Evolutionary conservation across 2,888 invertebrate genomes (phyloP), one percentile per base, ranked within the genome.

Genomic region (Drosophila anomalipes): DNA sequence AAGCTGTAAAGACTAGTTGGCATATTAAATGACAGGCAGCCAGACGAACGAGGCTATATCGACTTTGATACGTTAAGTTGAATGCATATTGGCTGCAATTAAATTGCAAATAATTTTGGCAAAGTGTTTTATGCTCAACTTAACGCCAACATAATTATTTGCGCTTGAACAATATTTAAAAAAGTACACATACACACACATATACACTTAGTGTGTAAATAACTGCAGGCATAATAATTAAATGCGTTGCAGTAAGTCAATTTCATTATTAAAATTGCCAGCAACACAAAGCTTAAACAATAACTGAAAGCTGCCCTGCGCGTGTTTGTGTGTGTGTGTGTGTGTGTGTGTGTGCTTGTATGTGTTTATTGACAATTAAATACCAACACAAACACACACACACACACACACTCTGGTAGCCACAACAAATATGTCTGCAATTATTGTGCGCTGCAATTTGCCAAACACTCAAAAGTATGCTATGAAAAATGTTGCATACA

Each of bases 41-140:
- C n/a, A n/a, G 41, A 22, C 22, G 6, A 22, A 14, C 2, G 22
- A 22, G 22, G 22, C 7, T 4, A 2, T 47, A 26, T 26, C 9
- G 26, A 47, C 2, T 47, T 47, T 47, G 22, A 14, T 22, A 14
- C 12, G 44, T 44, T 6, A 22, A 44, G 12, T 22, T 30, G 10
- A 5, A 12, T 52, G 53, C 22, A 33, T 33, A 22, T 56, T 52
- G 28, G 19, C 44, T 58, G 53, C 61, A 64, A 72, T 73, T 82
- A 78, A 85, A 85, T 82, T 78, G 71, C 69, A 67, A 58, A 78
- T 80, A 65, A 76, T 76, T 80, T 74, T 72, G 63, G 73, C 79
- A 90, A 88, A 88, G 90, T 89, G 81, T 72, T 88, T 90, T 61
- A 82, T 82, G 86, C 89, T 87, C 74, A 79, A 87, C 77, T 89